Evolutionary conservation across 2,113 vertebrate genomes (phyloP), one percentile per base, ranked within the genome.

Genomic region (Struthio camelus): DNA sequence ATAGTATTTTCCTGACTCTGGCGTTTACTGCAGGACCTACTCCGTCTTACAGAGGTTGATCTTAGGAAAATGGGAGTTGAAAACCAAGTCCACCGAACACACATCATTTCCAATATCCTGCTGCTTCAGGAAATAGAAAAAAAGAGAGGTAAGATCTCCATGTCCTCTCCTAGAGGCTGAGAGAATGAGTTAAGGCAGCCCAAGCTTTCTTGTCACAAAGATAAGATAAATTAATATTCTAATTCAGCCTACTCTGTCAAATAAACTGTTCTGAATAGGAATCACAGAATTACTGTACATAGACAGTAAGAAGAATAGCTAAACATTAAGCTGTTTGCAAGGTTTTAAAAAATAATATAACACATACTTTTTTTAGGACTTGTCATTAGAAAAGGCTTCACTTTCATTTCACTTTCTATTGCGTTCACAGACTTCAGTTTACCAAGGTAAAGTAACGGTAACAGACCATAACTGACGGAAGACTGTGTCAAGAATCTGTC

Each of bases 51-150:
- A 11, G 98, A 99, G 76, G 94, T 73, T 75, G 97, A 98, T 94
- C 97, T 99, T 30, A 70, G 97, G 96, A 97, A 98, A 95, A 93
- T 98, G 23, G 98, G 98, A 50, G 94, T 98, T 96, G 93, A 98
- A 95, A 98, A 98, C 90, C 96, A 97, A 87, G 95, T 98, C 44
- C 98, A 98, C 91, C 80, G 92, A 64, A 95, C 97, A 78, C 96
- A 98, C 80, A 98, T 98, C 3, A 97, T 98, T 84, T 98, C 98
- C 59, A 98, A 97, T 38, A 98, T 98, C 28, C 95, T 98, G 85
- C 96, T 98, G 67, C 98, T 98, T 91, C 97, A 96, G 80, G 97
- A 98, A 90, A 81, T 95, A 32, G 98, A 98, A 93, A 97, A 96
- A 93, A 97, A 97, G 56, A 97, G 93, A 98, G 98, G 98, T 98